Conservation (phyloP, 2,888 invertebrate species). For the Griposia aprilina region DNA sequence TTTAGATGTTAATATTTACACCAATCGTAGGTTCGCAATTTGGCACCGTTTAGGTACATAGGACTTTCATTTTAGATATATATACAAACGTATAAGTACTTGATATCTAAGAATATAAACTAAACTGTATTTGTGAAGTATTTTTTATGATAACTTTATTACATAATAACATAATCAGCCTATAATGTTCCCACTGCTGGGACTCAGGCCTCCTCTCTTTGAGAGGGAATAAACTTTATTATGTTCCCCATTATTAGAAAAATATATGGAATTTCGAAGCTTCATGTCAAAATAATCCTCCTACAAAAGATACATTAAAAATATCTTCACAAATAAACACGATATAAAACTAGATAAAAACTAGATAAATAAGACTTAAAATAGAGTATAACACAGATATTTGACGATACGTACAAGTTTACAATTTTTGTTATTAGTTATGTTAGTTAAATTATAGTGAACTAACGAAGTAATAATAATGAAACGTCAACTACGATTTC, state of each 20-base stretch:
- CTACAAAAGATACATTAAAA: constrained; percentile 6
- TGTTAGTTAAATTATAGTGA: constrained; percentile 38
- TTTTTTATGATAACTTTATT: constrained; percentile 21
- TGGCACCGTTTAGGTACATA: constrained; percentile 89
- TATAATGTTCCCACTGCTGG: too few species aligned
- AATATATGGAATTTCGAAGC: not conserved
- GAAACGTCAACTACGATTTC: constrained; percentile 3
- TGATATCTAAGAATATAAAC: constrained; percentile 55
- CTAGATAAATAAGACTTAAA: constrained; percentile 77
- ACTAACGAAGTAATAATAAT: constrained; percentile 43
- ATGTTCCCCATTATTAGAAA: not conserved
- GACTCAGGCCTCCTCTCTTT: too few species aligned
- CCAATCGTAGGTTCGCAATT: constrained; percentile 73
- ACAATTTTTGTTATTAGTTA: constrained; percentile 64
- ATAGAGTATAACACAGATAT: constrained; percentile 85
- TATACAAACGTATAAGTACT: constrained; percentile 75
- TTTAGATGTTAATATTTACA: constrained; percentile 73
- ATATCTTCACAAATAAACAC: constrained; percentile 44
- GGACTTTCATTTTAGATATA: constrained; percentile 78
- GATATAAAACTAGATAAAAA: constrained; percentile 64
- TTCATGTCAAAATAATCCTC: not conserved
- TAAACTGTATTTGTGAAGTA: constrained; percentile 44
- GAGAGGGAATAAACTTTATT: too few species aligned
- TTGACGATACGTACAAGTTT: constrained; percentile 83
- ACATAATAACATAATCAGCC: too few species aligned